Conservation (phyloP, 2,888 invertebrate species). For the Agrilus mali region DNA sequence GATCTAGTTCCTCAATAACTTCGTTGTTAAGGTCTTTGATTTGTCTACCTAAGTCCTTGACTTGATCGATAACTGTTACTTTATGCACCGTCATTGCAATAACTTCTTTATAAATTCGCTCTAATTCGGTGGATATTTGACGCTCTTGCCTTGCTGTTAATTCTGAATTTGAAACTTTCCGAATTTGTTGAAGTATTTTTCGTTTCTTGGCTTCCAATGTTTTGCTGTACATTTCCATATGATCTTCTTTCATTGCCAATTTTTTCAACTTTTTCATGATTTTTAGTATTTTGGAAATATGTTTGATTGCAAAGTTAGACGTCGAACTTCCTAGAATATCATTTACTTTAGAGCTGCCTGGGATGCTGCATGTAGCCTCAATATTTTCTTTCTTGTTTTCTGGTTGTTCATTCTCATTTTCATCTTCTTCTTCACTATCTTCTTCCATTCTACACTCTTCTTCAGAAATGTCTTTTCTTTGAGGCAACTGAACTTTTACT, state of each 20-base stretch:
- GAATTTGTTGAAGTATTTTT: constrained; percentile 21
- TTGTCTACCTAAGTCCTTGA: constrained; percentile 18
- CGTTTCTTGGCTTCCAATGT: constrained; percentile 20
- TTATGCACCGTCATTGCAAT: constrained; percentile 20
- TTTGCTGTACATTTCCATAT: constrained; percentile 22
- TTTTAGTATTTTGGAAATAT: constrained; percentile 18
- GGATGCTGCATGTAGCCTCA: constrained; percentile 5
- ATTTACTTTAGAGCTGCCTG: constrained; percentile 1
- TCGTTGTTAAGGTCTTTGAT: constrained; percentile 18
- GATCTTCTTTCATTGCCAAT: constrained; percentile 19
- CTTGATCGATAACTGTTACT: constrained; percentile 18
- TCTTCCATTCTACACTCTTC: constrained; percentile 25
- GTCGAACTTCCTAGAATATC: constrained; percentile 12
- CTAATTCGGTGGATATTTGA: constrained; percentile 18
- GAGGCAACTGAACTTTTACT: constrained; percentile 37
- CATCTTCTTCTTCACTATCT: constrained; percentile 41
- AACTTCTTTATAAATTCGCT: constrained; percentile 18
- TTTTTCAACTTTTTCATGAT: constrained; percentile 20
- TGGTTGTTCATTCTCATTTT: constrained; percentile 37
- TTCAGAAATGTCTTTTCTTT: constrained; percentile 17
- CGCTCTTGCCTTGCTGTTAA: constrained; percentile 14
- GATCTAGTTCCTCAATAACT: constrained; percentile 15
- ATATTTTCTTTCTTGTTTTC: constrained; percentile 7
- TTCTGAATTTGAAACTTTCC: constrained; percentile 7
- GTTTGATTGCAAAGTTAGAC: constrained; percentile 16